A percentile compares a stretch with the other conserved stretches of the same genome.
phyloP scores from a whole-genome alignment of 2,797 vertebrate genomes.

The Lophotriccus pileatus region DNA sequence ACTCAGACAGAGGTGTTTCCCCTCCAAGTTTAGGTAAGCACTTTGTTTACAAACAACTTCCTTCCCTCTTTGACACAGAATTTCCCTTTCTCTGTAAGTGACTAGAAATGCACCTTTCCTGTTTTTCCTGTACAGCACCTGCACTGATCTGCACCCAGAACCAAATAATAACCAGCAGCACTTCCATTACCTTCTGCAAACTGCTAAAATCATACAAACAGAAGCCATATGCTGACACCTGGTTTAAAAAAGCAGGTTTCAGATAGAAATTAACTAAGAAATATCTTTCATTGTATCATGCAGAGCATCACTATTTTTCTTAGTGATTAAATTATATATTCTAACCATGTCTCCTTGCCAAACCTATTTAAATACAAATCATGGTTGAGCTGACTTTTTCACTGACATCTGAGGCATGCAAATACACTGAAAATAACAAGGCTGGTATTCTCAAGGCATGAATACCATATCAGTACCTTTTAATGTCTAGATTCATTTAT shows the following conservation, averaged over 20 bases:
- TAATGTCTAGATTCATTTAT: not conserved
- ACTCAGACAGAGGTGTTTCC: fast-evolving
- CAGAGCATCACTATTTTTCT: not conserved
- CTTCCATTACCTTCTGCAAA: not conserved
- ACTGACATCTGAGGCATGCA: not conserved
- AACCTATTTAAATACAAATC: not conserved
- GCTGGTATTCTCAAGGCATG: not conserved
- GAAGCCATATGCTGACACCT: not conserved
- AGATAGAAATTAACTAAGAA: not conserved
- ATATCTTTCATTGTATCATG: not conserved
- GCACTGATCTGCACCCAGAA: not conserved
- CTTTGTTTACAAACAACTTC: not conserved
- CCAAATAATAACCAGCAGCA: not conserved
- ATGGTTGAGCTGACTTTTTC: not conserved
- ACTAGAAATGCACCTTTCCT: not conserved
- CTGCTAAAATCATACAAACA: not conserved
- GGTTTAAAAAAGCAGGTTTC: not conserved
- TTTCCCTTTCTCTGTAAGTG: not conserved
- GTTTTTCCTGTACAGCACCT: not conserved
- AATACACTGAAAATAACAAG: not conserved
- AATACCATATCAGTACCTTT: not conserved
- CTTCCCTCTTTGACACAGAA: not conserved
- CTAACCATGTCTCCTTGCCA: not conserved
- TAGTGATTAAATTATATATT: not conserved
- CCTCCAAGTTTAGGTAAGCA: fast-evolving